Evolutionary conservation across 2,797 vertebrate species (phyloP).

Genomic region (Molossus molossus): DNA sequence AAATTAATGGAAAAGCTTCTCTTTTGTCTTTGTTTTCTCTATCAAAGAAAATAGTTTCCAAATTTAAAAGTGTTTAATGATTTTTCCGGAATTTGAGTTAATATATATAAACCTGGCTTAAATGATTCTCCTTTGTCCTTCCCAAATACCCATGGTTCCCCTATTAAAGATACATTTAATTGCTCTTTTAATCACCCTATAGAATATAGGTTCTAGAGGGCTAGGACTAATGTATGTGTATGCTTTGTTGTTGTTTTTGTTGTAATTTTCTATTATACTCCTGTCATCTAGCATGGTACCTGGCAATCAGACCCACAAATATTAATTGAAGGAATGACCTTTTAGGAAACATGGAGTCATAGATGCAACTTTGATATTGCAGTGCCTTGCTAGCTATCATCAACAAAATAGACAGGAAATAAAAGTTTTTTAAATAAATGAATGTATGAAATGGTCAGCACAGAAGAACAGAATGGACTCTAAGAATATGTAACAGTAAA

Average conservation of each 20-base stretch:
- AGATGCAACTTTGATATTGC: neutral
- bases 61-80: neutral
- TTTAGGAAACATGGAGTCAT: neutral
- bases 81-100: conserved; percentile 27
- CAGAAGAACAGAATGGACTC: conserved; percentile 14
- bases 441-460: neutral
- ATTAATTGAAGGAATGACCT: neutral
- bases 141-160: neutral
- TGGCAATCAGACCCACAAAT: neutral
- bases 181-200: neutral
- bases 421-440: neutral
- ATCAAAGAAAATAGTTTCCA: neutral
- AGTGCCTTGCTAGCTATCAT: neutral
- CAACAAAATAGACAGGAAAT: neutral
- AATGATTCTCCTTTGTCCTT: neutral
- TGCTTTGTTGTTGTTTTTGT: neutral
- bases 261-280: neutral
- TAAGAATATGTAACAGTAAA: neutral
- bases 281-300: neutral
- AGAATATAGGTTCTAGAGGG: neutral
- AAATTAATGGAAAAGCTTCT: neutral
- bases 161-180: neutral
- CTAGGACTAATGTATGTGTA: neutral
- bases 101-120: neutral
- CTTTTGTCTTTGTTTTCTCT: neutral